phyloP scores from a whole-genome alignment of 2,113 vertebrate genomes.

The Leptosomus discolor region DNA sequence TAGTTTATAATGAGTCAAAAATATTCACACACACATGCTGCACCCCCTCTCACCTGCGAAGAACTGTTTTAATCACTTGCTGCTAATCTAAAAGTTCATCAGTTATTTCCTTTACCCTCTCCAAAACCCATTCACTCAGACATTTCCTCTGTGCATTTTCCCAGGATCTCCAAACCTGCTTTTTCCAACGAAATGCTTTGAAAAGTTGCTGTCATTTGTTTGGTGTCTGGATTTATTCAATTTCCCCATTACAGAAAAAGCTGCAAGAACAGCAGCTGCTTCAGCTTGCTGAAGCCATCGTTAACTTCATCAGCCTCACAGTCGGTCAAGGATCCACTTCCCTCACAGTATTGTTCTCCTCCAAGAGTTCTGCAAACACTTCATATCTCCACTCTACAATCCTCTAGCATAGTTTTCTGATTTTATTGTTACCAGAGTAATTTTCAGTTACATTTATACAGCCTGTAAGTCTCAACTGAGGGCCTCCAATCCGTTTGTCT shows the following conservation, averaged over 20 bases:
- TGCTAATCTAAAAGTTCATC: neutral
- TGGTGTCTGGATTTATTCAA: neutral
- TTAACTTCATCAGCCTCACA: neutral
- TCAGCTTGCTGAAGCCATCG: fast-evolving
- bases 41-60: neutral
- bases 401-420: neutral
- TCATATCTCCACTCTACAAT: neutral
- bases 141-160: neutral
- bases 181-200: neutral
- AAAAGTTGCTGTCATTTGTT: neutral
- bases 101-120: neutral
- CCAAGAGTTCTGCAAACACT: neutral
- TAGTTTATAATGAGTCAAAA: neutral
- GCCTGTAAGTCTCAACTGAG: neutral
- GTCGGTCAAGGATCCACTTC: neutral
- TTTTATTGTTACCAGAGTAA: neutral
- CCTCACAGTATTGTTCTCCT: neutral
- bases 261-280: neutral
- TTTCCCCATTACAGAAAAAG: neutral
- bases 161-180: neutral
- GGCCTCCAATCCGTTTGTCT: neutral
- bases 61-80: neutral
- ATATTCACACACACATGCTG: neutral
- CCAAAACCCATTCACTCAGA: neutral
- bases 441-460: neutral